Base-by-base conservation (phyloP, 2,888 invertebrate genomes). In the Athalia circularis region DNA sequence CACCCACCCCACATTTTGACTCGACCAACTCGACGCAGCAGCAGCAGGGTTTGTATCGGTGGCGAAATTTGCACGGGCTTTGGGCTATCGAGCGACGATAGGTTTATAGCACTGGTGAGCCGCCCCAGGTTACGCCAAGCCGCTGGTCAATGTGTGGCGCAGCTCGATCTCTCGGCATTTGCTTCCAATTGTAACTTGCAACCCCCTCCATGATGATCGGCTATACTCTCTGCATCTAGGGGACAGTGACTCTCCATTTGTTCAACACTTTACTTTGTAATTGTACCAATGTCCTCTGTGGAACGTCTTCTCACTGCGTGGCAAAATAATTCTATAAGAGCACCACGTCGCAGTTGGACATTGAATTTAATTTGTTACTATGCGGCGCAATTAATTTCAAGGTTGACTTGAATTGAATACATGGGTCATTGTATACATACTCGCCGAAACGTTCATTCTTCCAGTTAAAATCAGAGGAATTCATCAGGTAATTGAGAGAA, bases 51-150 rank as follows among this genome's bases (percentile, higher is more conserved):
- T 65, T 77, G 67, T 65, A 77, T 67, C 77, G 77, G 65, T 50
- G 59, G 54, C 47, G 67, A 65, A 29, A 78, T 78, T 78, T 64
- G 64, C 78, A 65, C 65, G 78, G 64, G 78, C 70, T 78, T 78
- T 78, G 64, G 64, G 61, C 70, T 70, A 78, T 78, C 78, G 70
- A 78, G 70, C 74, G 62, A 57, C 47, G 78, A 78, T 78, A 70
- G 70, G 78, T 78, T 70, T 78, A 78, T 70, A 78, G 78, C 65
- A 74, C 70, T 70, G 72, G 59, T 62, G 75, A 75, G 75, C 75
- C 75, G 75, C 75, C 13, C 75, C 43, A 43, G 75, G 75, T 45
- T 62, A 43, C 50, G 62, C 75, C 45, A 61, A 13, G 75, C 13
- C 11, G 52, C 64, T 62, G 75, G 59, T 9, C 15, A 57, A 59